phyloP scores from a whole-genome alignment of 2,888 invertebrate species.

The Ectropis crepuscularia region DNA sequence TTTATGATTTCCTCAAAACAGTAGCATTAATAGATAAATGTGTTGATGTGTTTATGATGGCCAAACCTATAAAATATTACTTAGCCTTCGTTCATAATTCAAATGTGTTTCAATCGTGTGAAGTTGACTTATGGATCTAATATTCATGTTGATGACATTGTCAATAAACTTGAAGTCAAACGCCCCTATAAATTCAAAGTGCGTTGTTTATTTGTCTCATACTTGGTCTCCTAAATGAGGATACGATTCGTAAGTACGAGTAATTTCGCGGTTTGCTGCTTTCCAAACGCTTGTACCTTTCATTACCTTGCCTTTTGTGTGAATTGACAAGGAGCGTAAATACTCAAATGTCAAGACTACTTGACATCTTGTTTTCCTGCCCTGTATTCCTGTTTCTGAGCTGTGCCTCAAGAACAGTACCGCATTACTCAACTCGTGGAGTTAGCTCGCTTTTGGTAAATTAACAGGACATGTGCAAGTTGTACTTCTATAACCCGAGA shows the following conservation, averaged over 20 bases:
- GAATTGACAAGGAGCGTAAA: constrained; percentile 10
- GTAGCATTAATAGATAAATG: no score
- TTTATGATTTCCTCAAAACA: no score
- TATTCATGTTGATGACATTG: neutral
- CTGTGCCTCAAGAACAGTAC: constrained; percentile 5
- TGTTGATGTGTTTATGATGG: no score
- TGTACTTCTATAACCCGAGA: no score
- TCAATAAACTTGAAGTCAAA: neutral
- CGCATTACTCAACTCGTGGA: neutral
- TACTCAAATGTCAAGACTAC: constrained; percentile 13
- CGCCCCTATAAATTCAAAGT: no score
- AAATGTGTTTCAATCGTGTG: no score
- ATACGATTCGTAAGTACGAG: constrained; percentile 12
- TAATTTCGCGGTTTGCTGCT: constrained; percentile 41
- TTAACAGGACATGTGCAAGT: no score
- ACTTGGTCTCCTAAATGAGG: constrained; percentile 6
- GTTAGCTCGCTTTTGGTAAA: neutral
- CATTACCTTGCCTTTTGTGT: constrained; percentile 29
- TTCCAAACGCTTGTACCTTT: constrained; percentile 33
- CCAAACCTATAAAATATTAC: no score
- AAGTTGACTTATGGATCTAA: neutral
- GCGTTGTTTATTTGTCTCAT: constrained; percentile 7
- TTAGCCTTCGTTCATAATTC: no score
- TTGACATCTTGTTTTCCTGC: constrained; percentile 14
- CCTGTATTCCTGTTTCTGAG: no score